phyloP scores from a whole-genome alignment of 2,888 invertebrate genomes.

The Perizoma affinitatum region DNA sequence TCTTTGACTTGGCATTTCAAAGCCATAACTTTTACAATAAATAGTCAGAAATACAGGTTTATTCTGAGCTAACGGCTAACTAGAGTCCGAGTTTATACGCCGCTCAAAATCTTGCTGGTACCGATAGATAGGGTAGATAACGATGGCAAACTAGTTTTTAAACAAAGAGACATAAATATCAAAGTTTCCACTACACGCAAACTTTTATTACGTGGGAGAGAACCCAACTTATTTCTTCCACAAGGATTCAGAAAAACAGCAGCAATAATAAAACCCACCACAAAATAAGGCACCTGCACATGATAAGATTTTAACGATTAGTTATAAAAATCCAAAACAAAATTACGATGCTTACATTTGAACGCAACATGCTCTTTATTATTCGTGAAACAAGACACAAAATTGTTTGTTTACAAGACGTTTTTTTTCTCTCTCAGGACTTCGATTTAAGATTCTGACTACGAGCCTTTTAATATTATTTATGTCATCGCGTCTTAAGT shows the following conservation, averaged over 20 bases:
- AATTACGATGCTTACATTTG: constrained; percentile 2
- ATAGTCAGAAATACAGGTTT: no score
- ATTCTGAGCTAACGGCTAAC: no score
- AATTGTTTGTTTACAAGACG: not conserved
- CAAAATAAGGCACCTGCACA: constrained; percentile 57
- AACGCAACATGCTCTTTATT: constrained; percentile 19
- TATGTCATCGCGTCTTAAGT: constrained; percentile 70
- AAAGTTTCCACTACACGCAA: constrained; percentile 41
- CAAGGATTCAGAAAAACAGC: constrained; percentile 34
- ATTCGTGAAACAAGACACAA: constrained; percentile 15
- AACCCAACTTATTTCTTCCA: constrained; percentile 4
- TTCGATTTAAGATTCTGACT: constrained; percentile 51
- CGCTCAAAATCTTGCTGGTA: no score
- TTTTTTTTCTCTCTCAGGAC: constrained; percentile 31
- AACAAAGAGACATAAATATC: constrained; percentile 65
- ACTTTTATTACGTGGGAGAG: constrained; percentile 56
- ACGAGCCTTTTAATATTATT: constrained; percentile 69
- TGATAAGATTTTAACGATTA: constrained; percentile 58
- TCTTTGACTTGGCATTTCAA: no score
- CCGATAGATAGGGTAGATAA: no score
- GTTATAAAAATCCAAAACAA: constrained; percentile 53
- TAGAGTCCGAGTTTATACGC: no score
- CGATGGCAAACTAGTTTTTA: constrained; percentile 2
- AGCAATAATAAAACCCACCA: constrained; percentile 48
- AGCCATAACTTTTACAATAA: no score